Evolutionary conservation across 2,797 vertebrate genomes (phyloP).

Genomic region (Lycodopsis pacificus): DNA sequence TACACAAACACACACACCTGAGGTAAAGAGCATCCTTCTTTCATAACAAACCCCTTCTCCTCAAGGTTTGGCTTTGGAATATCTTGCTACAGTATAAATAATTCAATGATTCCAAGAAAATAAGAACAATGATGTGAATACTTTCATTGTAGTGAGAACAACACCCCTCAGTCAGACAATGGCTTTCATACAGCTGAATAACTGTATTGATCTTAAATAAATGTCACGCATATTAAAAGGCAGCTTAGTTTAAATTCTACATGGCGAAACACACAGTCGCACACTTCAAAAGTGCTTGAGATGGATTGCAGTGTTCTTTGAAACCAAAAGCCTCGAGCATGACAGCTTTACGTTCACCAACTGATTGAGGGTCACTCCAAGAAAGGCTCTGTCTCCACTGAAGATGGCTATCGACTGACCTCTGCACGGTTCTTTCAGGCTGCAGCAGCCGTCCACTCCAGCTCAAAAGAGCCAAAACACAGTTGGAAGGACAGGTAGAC

Average conservation of each 20-base stretch:
- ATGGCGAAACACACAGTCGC: not conserved
- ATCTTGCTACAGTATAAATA: constrained; percentile 64
- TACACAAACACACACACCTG: constrained; percentile 39
- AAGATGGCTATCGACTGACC: constrained; percentile 51
- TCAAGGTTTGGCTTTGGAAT: constrained; percentile 68
- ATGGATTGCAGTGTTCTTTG: constrained; percentile 41
- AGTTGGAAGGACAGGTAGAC: constrained; percentile 33
- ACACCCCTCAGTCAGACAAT: constrained; percentile 46
- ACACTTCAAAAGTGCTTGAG: constrained; percentile 48
- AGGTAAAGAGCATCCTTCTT: constrained; percentile 70
- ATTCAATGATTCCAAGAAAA: constrained; percentile 61
- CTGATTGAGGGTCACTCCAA: constrained; percentile 45
- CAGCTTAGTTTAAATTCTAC: constrained; percentile 44
- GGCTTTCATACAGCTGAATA: constrained; percentile 41
- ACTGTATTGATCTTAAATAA: constrained; percentile 53
- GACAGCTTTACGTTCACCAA: constrained; percentile 44
- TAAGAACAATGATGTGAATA: constrained; percentile 50
- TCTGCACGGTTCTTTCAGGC: constrained; percentile 13
- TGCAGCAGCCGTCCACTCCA: constrained; percentile 27
- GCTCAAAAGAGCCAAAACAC: constrained; percentile 40
- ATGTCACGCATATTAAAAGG: constrained; percentile 32
- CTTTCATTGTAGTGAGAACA: constrained; percentile 51
- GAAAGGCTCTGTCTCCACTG: constrained; percentile 28
- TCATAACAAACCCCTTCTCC: constrained; percentile 69
- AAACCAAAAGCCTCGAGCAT: constrained; percentile 29